Percentiles rank a stretch among this genome's conserved stretches.
These are phyloP conservation scores for Drosophila prolongata DNA, from an alignment of 2,888 invertebrate genomes.

Conservation along the genomic window DNA sequence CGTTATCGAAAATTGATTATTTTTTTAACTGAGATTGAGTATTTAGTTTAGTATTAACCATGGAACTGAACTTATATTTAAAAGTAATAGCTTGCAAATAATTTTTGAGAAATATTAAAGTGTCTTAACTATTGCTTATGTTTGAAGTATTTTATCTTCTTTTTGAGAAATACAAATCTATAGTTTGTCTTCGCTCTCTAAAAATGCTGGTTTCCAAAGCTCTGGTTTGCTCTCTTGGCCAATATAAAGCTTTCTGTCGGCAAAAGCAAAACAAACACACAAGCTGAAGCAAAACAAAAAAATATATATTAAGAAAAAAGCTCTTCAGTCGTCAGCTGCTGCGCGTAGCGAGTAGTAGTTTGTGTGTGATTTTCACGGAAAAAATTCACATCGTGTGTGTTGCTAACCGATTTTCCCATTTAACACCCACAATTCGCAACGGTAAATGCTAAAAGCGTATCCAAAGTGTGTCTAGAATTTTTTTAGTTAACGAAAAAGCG, in stretches of 20 bases:
- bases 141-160: not conserved
- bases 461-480: slow-evolving; percentile 10
- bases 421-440: slow-evolving; percentile 36
- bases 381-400: slow-evolving; percentile 32
- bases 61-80: no score
- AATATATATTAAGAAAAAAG: slow-evolving; percentile 77
- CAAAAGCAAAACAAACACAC: slow-evolving; percentile 51
- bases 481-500: not conserved
- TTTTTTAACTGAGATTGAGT: no score
- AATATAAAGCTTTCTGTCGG: not conserved
- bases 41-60: no score
- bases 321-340: slow-evolving; percentile 84
- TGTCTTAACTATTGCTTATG: no score
- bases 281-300: slow-evolving; percentile 34
- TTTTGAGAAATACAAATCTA: not conserved
- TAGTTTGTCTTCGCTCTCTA: slow-evolving; percentile 23
- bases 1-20: no score
- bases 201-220: slow-evolving; percentile 29
- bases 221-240: not conserved
- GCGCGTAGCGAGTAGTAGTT: slow-evolving; percentile 83
- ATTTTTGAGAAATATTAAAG: no score
- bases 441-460: slow-evolving; percentile 17
- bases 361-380: slow-evolving; percentile 63
- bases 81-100: no score
- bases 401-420: slow-evolving; percentile 51